Evolutionary conservation across 2,888 invertebrate species (phyloP).

Genomic region (Noctua pronuba): DNA sequence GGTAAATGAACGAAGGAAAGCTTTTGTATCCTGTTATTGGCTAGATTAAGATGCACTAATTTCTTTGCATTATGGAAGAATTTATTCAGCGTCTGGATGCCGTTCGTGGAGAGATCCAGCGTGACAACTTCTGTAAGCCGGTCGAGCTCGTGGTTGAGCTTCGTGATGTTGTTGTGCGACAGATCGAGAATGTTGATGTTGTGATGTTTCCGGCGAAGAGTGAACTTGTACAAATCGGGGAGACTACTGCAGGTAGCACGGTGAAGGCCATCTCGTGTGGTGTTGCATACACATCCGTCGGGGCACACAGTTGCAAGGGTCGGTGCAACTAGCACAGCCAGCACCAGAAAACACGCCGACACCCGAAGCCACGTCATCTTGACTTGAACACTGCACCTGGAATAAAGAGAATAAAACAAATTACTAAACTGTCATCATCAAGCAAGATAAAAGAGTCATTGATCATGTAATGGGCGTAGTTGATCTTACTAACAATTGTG

Average conservation of each 20-base stretch:
- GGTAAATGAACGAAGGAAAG: slow-evolving; percentile 90
- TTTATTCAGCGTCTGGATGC: slow-evolving; percentile 90
- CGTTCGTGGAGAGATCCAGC: slow-evolving; percentile 92
- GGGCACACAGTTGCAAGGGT: slow-evolving; percentile 86
- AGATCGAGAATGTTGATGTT: slow-evolving; percentile 91
- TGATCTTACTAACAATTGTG: slow-evolving; percentile 33
- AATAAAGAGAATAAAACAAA: slow-evolving; percentile 72
- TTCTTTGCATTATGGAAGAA: slow-evolving; percentile 90
- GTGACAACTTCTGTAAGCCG: slow-evolving; percentile 91
- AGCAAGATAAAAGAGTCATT: slow-evolving; percentile 1
- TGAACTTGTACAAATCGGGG: slow-evolving; percentile 93
- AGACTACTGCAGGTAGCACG: slow-evolving; percentile 92
- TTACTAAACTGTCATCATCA: slow-evolving; percentile 15
- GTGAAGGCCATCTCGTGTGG: slow-evolving; percentile 92
- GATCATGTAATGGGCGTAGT: slow-evolving; percentile 30
- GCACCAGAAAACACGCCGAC: slow-evolving; percentile 78
- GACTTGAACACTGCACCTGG: slow-evolving; percentile 82
- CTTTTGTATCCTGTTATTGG: slow-evolving; percentile 90
- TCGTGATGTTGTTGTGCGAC: slow-evolving; percentile 91
- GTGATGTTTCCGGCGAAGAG: slow-evolving; percentile 87
- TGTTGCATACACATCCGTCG: slow-evolving; percentile 89
- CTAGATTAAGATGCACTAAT: slow-evolving; percentile 90
- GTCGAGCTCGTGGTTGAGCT: slow-evolving; percentile 90
- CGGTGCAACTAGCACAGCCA: slow-evolving; percentile 78
- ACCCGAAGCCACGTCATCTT: slow-evolving; percentile 82